Base-by-base conservation (phyloP, 2,797 vertebrate species). In the Tarsius wallacei region DNA sequence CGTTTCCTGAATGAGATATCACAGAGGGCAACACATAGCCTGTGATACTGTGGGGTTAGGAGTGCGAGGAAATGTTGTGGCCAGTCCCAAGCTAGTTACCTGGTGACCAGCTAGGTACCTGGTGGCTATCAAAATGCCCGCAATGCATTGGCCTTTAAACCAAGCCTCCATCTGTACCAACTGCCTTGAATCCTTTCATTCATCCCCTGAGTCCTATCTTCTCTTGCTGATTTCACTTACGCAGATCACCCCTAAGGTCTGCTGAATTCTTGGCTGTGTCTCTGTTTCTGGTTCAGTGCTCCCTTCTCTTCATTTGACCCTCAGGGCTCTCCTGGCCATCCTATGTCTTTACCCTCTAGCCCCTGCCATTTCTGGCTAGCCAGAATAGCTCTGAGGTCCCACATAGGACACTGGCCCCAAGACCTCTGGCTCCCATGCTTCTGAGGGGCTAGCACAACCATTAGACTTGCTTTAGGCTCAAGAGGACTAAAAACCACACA, bases 301-400 rank as follows among this genome's bases (percentile, higher is more conserved):
- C n/a, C 24, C 16, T 53, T 31, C 8, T 14, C 8, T 12, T 57
- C 51, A 7, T 76, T 82, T 26, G 59, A 47, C 15, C 16, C 7
- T 9, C 8, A 11, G 64, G 13, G 24, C 47, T 59, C 68, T 83
- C 31, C 26, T 31, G 24, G 63, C 22, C 16, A 24, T 42, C 26
- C 24, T n/a, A 13, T 8, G 21, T 47, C 80, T 59, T 86, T 36
- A 78, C 9, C 42, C 24, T n/a, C 51, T 55, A 47, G 59, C 87
- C 22, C 78, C 81, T 90, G 63, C 9, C 53, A 26, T 59, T 64
- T 89, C 70, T 57, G 70, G 47, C 74, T 93, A 14, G 55, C 66
- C 36, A n/a, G 51, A 68, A 71, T 76, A 73, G 42, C 70, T 90
- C 64, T 55, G 70, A 22, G 26, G 15, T 84, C 47, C 51, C 36